These are phyloP conservation scores for Lathamus discolor DNA, from an alignment of 2,113 vertebrate genomes.

Conservation along the genomic window DNA sequence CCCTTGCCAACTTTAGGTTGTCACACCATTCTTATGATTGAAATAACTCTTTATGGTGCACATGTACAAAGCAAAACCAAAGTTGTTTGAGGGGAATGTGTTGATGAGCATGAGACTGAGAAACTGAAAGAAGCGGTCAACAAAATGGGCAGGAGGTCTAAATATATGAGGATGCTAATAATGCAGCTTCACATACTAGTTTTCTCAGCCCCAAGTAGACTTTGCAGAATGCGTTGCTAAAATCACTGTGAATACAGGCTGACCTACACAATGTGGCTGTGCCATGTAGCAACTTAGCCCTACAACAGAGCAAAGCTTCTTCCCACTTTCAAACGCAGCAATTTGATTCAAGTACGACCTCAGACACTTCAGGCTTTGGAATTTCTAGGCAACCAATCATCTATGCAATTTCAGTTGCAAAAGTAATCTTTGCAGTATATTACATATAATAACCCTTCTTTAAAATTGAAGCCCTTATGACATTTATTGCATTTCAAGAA, in stretches of 20 bases:
- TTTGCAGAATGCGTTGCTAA: neutral
- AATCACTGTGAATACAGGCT: neutral
- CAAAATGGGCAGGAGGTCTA: neutral
- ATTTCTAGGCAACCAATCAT: constrained; percentile 66
- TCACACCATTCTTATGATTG: neutral
- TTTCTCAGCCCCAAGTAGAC: neutral
- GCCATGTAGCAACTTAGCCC: neutral
- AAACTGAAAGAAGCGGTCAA: neutral
- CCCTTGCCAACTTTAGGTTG: neutral
- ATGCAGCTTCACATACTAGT: neutral
- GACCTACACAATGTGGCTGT: neutral
- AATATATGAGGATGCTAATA: neutral
- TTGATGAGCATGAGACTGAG: neutral
- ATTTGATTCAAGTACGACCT: constrained; percentile 66
- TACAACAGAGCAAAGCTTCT: constrained; percentile 37
- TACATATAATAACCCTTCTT: constrained; percentile 54
- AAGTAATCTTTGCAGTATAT: constrained; percentile 71
- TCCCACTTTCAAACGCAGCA: constrained; percentile 52
- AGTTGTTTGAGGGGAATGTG: neutral
- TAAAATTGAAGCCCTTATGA: constrained; percentile 43
- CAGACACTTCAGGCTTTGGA: constrained; percentile 54
- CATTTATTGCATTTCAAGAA: constrained; percentile 49
- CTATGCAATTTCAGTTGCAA: constrained; percentile 70
- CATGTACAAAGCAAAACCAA: neutral
- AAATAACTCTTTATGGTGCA: neutral